Conservation (phyloP, 2,797 vertebrate genomes). For the Acanthurus leucopareius region DNA sequence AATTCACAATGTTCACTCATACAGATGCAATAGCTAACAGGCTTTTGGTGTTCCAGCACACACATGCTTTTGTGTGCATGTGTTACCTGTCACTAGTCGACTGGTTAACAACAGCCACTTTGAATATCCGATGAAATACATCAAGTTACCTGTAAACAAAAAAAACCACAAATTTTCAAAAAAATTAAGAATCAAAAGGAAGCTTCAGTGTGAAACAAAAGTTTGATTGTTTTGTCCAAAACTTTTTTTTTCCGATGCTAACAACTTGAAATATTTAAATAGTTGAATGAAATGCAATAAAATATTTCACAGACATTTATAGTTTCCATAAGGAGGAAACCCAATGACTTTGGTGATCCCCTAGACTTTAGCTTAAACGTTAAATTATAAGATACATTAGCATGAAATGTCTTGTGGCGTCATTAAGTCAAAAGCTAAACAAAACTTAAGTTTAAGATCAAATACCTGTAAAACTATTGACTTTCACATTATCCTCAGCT, state of each 20-base stretch:
- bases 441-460: too few relatives aligned
- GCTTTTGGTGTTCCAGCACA: neutral
- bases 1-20: neutral
- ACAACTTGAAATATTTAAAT: neutral
- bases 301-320: neutral
- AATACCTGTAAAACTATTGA: neutral
- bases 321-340: neutral
- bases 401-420: too few relatives aligned
- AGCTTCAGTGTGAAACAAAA: neutral
- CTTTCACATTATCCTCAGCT: neutral
- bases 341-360: neutral
- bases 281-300: neutral
- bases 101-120: conserved; percentile 90
- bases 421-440: too few relatives aligned
- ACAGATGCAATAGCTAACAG: neutral
- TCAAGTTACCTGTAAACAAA: conserved; percentile 86
- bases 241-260: too few relatives aligned
- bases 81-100: conserved; percentile 89
- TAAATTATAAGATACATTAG: too few relatives aligned
- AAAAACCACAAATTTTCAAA: conserved; percentile 6
- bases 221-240: neutral
- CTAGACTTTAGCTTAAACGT: neutral
- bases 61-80: neutral
- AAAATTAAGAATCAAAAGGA: neutral
- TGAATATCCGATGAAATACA: conserved; percentile 91